Evolutionary conservation across 2,888 invertebrate species (phyloP).

Genomic region (Elegia similella): DNA sequence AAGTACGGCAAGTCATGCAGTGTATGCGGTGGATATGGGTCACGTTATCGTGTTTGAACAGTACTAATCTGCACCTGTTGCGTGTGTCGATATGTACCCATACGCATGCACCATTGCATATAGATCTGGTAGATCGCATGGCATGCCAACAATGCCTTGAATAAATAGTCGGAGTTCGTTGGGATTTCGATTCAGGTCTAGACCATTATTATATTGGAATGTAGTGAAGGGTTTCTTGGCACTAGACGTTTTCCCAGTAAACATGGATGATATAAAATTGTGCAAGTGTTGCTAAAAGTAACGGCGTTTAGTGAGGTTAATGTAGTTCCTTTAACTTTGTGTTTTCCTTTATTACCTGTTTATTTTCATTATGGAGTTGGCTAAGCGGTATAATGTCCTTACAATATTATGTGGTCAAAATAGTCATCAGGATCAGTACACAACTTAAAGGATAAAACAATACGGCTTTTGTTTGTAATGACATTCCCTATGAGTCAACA

Average conservation of each 20-base stretch:
- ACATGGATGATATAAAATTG: too few species aligned
- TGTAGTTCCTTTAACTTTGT: too few species aligned
- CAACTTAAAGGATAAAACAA: too few species aligned
- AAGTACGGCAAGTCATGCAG: not conserved
- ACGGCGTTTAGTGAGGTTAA: too few species aligned
- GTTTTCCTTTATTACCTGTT: too few species aligned
- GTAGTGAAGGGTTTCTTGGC: conserved; percentile 1
- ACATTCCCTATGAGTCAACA: conserved; percentile 23
- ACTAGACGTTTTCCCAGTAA: not conserved
- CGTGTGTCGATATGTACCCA: not conserved
- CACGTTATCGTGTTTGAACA: conserved; percentile 14
- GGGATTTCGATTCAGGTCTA: not conserved
- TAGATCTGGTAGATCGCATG: not conserved
- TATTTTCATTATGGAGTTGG: too few species aligned
- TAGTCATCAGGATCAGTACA: not conserved
- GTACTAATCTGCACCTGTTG: conserved; percentile 11
- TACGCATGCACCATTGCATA: not conserved
- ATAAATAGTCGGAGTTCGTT: conserved; percentile 8
- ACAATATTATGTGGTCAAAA: too few species aligned
- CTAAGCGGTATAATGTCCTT: too few species aligned
- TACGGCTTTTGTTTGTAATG: too few species aligned
- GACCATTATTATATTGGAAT: conserved; percentile 1
- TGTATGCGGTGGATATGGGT: conserved; percentile 1
- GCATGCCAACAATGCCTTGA: conserved; percentile 13
- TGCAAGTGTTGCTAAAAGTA: too few species aligned